Conservation (phyloP, 1,140 invertebrate species). For the Brachionus sp. region DNA sequence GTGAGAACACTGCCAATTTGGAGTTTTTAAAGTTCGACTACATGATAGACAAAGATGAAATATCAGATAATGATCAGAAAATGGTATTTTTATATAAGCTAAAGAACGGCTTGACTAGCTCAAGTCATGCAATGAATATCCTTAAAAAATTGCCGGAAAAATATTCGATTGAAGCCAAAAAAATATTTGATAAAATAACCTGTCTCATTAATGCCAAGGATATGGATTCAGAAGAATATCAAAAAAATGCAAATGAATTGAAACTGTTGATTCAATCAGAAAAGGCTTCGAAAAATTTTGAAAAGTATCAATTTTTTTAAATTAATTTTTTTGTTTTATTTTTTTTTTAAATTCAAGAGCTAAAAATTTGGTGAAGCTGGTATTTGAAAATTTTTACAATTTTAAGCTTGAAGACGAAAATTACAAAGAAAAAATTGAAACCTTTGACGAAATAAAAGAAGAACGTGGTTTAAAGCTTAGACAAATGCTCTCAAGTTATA, state of each 20-base stretch:
- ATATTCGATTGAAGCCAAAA: not conserved
- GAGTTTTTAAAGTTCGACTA: conserved; percentile 13
- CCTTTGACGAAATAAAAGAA: not conserved
- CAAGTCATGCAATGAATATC: conserved; percentile 62
- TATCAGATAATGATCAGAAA: conserved; percentile 52
- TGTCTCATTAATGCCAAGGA: not conserved
- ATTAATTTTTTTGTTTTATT: not conserved
- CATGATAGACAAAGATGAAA: conserved; percentile 51
- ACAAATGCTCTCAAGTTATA: not conserved
- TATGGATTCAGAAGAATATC: not conserved
- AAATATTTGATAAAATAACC: not conserved
- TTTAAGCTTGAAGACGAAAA: not conserved
- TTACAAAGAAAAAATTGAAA: not conserved
- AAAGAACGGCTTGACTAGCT: conserved; percentile 60
- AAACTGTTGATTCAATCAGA: not conserved
- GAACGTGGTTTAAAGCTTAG: not conserved
- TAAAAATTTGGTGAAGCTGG: not conserved
- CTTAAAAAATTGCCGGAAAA: not conserved
- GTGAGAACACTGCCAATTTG: conserved; percentile 49
- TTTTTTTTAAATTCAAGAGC: not conserved
- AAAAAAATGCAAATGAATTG: not conserved
- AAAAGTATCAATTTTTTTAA: not conserved
- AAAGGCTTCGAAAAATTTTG: not conserved
- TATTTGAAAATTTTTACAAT: conserved; percentile 15
- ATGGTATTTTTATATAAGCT: conserved; percentile 67